phyloP scores from a whole-genome alignment of 2,888 invertebrate species.

The Brachyptera risi region DNA sequence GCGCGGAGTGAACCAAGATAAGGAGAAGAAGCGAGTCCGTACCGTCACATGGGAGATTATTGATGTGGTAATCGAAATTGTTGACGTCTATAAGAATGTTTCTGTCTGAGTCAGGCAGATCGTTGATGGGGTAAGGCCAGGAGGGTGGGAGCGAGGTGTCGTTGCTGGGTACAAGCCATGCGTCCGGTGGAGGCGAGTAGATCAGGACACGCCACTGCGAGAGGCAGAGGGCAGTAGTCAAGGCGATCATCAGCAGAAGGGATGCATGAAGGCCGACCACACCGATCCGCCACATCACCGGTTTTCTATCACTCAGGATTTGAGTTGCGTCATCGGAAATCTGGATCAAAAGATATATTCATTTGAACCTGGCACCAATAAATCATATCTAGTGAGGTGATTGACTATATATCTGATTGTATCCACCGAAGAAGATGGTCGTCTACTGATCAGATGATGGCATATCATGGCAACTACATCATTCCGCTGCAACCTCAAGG shows the following conservation, averaged over 20 bases:
- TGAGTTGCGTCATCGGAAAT: no score
- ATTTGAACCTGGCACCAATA: no score
- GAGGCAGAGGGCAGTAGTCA: slow-evolving; percentile 26
- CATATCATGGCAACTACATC: no score
- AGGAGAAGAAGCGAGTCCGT: slow-evolving; percentile 52
- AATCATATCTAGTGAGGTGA: no score
- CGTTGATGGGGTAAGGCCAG: slow-evolving; percentile 30
- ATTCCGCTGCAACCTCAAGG: no score
- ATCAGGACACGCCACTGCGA: slow-evolving; percentile 27
- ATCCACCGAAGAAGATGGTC: no score
- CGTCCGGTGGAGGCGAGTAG: slow-evolving; percentile 16
- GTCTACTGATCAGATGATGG: no score
- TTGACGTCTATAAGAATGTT: slow-evolving; percentile 54
- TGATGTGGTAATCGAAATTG: slow-evolving; percentile 58
- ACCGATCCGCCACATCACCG: no score
- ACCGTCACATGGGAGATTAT: slow-evolving; percentile 53
- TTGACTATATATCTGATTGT: no score
- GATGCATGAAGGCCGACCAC: no score
- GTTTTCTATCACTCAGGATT: no score
- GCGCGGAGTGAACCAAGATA: slow-evolving; percentile 66
- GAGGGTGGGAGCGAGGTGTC: slow-evolving; percentile 26
- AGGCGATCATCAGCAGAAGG: slow-evolving; percentile 22
- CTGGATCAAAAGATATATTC: no score
- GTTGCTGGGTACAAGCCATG: slow-evolving; percentile 28
- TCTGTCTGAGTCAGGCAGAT: slow-evolving; percentile 40